These are phyloP conservation scores for Myotis brandtii DNA, from an alignment of 2,113 vertebrate species.

Conservation along the genomic window DNA sequence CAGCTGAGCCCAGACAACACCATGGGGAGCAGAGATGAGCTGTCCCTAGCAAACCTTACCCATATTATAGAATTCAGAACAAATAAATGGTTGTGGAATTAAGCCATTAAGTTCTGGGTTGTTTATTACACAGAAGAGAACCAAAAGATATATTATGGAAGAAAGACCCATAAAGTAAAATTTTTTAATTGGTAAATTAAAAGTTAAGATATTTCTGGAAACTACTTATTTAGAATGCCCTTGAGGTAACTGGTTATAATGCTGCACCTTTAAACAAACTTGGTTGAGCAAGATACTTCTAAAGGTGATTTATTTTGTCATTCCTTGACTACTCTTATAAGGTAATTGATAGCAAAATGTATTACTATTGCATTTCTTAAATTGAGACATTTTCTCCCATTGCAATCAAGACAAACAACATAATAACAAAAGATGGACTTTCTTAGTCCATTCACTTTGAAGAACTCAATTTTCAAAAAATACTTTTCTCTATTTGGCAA, in stretches of 20 bases:
- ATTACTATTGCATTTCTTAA: conserved; percentile 7
- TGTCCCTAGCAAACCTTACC: background rate
- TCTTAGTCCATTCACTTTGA: background rate
- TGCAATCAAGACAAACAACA: background rate
- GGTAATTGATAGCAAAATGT: background rate
- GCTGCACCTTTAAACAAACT: background rate
- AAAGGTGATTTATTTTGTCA: background rate
- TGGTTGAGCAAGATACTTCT: conserved; percentile 34
- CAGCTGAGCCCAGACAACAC: background rate
- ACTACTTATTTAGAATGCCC: conserved; percentile 15
- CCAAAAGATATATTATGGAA: background rate
- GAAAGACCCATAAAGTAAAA: background rate
- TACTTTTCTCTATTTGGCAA: conserved; percentile 16
- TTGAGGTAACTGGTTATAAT: background rate
- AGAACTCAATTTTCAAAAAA: conserved; percentile 20
- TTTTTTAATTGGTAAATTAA: background rate
- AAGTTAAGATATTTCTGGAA: conserved; percentile 57
- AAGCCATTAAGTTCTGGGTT: background rate
- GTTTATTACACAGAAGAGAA: background rate
- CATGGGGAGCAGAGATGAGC: background rate
- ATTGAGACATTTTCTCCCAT: background rate
- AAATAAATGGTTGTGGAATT: background rate
- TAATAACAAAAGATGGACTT: background rate
- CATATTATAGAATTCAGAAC: background rate
- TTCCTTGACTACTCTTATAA: background rate